A percentile compares a stretch with the other conserved stretches of the same genome.
phyloP scores from a whole-genome alignment of 2,888 invertebrate species.

The Candidula unifasciata region DNA sequence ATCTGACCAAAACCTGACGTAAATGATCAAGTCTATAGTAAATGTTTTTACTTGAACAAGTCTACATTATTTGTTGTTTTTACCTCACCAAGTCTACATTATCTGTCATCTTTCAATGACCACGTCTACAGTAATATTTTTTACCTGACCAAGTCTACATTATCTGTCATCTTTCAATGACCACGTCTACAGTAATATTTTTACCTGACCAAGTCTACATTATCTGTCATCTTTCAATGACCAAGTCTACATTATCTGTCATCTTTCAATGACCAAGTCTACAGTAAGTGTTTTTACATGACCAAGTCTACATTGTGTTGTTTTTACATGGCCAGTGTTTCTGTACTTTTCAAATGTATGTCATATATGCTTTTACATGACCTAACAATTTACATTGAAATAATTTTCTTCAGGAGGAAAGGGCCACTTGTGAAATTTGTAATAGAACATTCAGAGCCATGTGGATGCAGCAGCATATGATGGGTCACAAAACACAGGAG shows the following conservation, averaged over 20 bases:
- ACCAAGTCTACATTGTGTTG: background rate
- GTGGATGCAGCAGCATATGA: slow-evolving; percentile 37
- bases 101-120: background rate
- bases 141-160: too few species aligned
- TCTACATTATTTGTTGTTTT: background rate
- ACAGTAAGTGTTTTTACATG: background rate
- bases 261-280: background rate
- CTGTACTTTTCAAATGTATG: too few species aligned
- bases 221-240: background rate
- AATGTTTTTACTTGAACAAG: too few species aligned
- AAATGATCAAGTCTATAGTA: too few species aligned
- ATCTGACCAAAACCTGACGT: too few species aligned
- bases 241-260: background rate
- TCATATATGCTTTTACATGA: too few species aligned
- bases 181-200: background rate
- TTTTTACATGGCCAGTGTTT: too few species aligned
- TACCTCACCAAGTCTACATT: background rate
- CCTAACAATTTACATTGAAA: too few species aligned
- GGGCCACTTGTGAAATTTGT: slow-evolving; percentile 23
- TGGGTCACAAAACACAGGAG: slow-evolving; percentile 5
- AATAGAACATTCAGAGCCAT: background rate
- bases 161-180: background rate
- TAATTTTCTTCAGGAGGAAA: slow-evolving; percentile 22
- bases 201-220: too few species aligned
- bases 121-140: background rate